Conservation (phyloP, 1,140 invertebrate genomes). For the Teleogryllus occipitalis region DNA sequence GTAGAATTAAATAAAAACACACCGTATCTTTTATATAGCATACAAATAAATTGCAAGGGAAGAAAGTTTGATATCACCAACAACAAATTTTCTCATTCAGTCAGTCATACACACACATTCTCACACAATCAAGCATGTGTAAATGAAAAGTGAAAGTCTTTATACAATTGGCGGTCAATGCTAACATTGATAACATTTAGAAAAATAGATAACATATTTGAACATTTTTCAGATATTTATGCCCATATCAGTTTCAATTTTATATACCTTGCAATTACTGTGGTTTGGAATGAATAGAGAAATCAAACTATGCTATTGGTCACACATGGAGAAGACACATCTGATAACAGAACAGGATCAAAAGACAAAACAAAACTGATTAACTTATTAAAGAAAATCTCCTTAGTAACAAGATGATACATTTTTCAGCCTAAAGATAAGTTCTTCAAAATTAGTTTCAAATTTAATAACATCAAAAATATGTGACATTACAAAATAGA, state of each 20-base stretch:
- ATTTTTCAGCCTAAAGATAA: no score
- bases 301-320: not conserved
- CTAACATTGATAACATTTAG: constrained; percentile 8
- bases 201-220: constrained; percentile 16
- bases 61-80: not conserved
- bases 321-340: not conserved
- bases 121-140: not conserved
- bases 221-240: not conserved
- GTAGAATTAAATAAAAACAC: not conserved
- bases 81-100: not conserved
- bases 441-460: no score
- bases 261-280: constrained; percentile 17
- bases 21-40: not conserved
- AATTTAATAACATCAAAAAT: no score
- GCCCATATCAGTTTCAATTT: constrained; percentile 13
- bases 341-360: not conserved
- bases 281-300: constrained; percentile 15
- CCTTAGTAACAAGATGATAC: no score
- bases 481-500: no score
- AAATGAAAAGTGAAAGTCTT: not conserved
- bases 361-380: not conserved
- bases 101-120: not conserved
- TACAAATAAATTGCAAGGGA: constrained; percentile 1
- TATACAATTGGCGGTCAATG: not conserved
- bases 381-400: no score